A percentile compares a stretch with the other conserved stretches of the same genome.
Evolutionary conservation across 2,797 vertebrate species (phyloP).

Genomic region (Lophotriccus pileatus): DNA sequence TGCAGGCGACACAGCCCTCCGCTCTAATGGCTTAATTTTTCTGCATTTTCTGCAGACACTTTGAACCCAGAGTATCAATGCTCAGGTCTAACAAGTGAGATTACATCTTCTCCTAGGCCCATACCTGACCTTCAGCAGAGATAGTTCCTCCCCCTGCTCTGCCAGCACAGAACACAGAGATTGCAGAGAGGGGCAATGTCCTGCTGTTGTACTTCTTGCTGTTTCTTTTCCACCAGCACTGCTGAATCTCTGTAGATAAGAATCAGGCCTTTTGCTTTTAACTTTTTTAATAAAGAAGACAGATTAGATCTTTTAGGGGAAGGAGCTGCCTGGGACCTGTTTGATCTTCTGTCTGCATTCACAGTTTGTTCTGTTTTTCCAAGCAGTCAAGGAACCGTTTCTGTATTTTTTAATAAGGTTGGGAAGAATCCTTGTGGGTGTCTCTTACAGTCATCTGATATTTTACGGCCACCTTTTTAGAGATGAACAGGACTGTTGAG

Average conservation of each 20-base stretch:
- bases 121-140: neutral
- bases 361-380: neutral
- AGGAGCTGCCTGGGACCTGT: neutral
- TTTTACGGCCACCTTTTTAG: neutral
- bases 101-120: neutral
- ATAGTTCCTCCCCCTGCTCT: neutral
- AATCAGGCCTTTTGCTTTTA: neutral
- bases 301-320: neutral
- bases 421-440: neutral
- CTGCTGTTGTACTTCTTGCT: neutral
- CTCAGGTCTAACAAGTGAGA: neutral
- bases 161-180: neutral
- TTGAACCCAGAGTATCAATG: neutral
- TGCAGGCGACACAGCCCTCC: neutral
- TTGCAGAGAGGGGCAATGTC: neutral
- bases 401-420: neutral
- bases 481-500: neutral
- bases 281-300: neutral
- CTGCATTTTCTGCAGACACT: neutral
- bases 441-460: neutral
- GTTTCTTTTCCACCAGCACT: neutral
- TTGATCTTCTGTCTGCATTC: neutral
- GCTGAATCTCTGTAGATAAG: neutral
- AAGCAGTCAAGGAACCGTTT: neutral
- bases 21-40: neutral